Base-by-base conservation (phyloP, 2,113 vertebrate genomes). In the Typhlomys cinereus region DNA sequence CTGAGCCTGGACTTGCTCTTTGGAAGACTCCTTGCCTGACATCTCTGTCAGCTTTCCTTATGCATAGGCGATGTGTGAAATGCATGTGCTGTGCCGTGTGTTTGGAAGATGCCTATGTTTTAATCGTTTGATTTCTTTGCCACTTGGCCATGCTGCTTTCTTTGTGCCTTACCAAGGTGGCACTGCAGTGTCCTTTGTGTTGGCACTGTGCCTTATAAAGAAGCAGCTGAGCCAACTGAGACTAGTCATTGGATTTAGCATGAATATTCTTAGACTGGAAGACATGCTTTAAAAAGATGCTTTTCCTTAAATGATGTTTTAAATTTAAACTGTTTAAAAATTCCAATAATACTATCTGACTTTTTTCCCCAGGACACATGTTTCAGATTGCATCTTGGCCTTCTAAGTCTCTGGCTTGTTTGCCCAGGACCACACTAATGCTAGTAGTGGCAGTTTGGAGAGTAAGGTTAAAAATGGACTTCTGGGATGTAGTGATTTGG, bases 1-100 rank as follows among this genome's bases (percentile, higher is more conserved):
- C 91, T 98, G 98, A 97, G 94, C 95, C 94, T 97, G 96, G 90
- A 41, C 87, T 94, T 94, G 27, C 96, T 95, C 90, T 97, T 84
- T 12, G 85, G 94, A 91, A 94, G 59, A 1, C 82, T 88, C 89
- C 89, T 67, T 88, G 96, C 93, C 92, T 7, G 52, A 67, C 90
- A 44, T 89, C 82, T 82, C 62, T 88, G 87, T 54, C 50, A 73
- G 57, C 0, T 94, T 79, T 88, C 66, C 81, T 80, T 41, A 21
- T 27, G 3, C 50, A 39, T 4, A 52, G 41, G 29, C 92, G 80
- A 94, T 27, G n/a, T 34, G 90, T 95, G 93, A 79, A 39, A 18
- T 74, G 97, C 96, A 94, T 97, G 98, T 75, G 66, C 78, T 6
- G 12, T 52, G 81, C 73, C 73, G 54, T 0, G 9, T 96, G 96